Evolutionary conservation across 1,140 invertebrate species (phyloP).

Genomic region (Zaprionus davidi): DNA sequence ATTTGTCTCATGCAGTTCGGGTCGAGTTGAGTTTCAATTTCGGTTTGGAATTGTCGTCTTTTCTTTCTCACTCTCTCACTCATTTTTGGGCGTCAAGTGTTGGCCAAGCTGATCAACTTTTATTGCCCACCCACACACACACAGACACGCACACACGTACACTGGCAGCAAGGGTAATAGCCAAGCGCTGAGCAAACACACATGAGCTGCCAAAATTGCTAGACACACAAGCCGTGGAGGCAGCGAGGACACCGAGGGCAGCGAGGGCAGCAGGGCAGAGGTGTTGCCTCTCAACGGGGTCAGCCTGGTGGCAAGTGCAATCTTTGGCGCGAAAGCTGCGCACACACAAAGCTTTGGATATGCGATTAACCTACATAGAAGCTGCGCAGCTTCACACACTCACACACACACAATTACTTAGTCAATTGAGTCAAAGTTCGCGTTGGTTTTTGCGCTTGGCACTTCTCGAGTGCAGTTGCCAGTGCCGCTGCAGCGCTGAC

Average conservation of each 20-base stretch:
- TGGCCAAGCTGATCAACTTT: constrained; percentile 57
- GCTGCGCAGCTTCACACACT: constrained; percentile 1
- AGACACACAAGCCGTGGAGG: constrained; percentile 26
- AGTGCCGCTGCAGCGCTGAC: constrained; percentile 8
- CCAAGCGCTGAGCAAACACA: constrained; percentile 43
- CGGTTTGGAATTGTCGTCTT: background rate
- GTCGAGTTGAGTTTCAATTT: constrained; percentile 12
- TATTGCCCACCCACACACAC: constrained; percentile 38
- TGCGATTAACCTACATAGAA: constrained; percentile 71
- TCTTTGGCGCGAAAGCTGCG: constrained; percentile 35
- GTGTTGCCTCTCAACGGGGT: constrained; percentile 7
- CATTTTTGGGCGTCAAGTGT: constrained; percentile 9
- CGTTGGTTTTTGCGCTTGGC: constrained; percentile 24
- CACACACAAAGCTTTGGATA: constrained; percentile 39
- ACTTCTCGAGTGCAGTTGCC: constrained; percentile 13
- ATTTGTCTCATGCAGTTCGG: constrained; percentile 39
- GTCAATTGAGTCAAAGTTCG: constrained; percentile 30
- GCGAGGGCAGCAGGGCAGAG: background rate
- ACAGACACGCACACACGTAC: constrained; percentile 6
- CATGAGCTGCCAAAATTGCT: constrained; percentile 63
- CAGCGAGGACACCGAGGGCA: background rate
- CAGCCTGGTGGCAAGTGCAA: constrained; percentile 37
- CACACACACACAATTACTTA: constrained; percentile 3
- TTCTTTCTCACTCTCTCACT: background rate
- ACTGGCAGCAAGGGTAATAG: constrained; percentile 2